Base-by-base conservation (phyloP, 2,888 invertebrate species). In the Caradrina clavipalpis region DNA sequence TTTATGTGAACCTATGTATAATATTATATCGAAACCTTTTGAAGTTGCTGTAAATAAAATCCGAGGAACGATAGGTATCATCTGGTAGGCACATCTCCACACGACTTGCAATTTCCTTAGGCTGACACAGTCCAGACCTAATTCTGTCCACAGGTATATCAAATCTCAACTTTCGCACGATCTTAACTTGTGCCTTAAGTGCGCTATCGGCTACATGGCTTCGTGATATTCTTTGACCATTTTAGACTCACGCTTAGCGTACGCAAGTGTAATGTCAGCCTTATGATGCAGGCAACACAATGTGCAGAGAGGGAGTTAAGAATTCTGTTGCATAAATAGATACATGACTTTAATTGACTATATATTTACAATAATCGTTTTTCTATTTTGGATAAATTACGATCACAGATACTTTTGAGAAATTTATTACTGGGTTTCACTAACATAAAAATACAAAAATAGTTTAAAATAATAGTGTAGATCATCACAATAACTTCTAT, bases 371-470 rank as follows among this genome's bases (percentile, higher is more conserved):
- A 45, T 45, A 45, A 45, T 45, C 3, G 17, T 45, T 45, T 45
- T 45, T 4, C 10, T 42, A 42, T 42, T 42, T 7, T 17, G 45
- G 45, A 45, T 45, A 45, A 45, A 45, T 45, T 17, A 45, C 45
- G 11, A 45, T 68, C 70, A 76, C 54, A 73, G 49, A 67, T 79
- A 71, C 73, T 82, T 81, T 87, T 89, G 81, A 83, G 83, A 88
- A 89, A 85, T 92, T 92, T 93, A 93, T 93, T 93, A 87, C 89
- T 90, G 81, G 78, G 89, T 89, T 90, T 90, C 84, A 88, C 90
- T 93, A 93, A 94, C 91, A 89, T 91, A 93, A 90, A 90, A 88
- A 92, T 94, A 94, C 93, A 94, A 94, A 95, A 94, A 93, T 93
- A 94, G 88, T 88, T 92, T 89, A 89, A 92, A 92, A 89, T 90